Percentiles rank a stretch among this genome's conserved stretches.
phyloP scores from a whole-genome alignment of 2,113 vertebrate species.

The Terrapene triunguis region DNA sequence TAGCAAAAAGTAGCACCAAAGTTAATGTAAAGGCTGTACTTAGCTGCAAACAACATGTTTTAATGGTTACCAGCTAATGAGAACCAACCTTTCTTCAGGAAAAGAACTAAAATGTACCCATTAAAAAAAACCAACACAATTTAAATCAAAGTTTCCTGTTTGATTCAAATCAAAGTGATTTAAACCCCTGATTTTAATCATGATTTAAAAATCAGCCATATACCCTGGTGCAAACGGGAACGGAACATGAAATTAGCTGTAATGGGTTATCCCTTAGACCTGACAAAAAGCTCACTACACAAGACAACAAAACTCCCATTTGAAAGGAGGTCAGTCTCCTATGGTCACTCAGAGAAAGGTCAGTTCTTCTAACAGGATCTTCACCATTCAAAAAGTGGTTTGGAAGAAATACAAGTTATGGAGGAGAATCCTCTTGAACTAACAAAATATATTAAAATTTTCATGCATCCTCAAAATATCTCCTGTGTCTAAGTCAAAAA shows the following conservation, averaged over 20 bases:
- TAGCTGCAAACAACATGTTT: background rate
- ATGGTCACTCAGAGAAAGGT: background rate
- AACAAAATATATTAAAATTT: background rate
- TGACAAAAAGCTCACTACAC: background rate
- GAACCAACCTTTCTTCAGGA: background rate
- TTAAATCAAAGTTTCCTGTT: no score
- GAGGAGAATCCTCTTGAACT: background rate
- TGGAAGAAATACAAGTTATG: accelerated
- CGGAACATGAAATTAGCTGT: background rate
- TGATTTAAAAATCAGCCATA: background rate
- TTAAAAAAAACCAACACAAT: background rate
- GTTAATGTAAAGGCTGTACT: background rate
- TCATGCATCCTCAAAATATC: accelerated
- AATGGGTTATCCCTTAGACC: background rate
- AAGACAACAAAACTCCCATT: background rate
- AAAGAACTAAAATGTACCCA: background rate
- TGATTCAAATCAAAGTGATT: no score
- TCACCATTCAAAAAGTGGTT: background rate
- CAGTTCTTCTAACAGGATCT: background rate
- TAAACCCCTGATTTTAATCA: no score
- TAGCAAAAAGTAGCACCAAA: background rate
- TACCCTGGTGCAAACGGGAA: background rate
- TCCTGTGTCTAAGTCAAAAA: background rate
- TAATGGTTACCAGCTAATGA: background rate
- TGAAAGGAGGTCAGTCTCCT: background rate